A percentile compares a stretch with the other conserved stretches of the same genome.
phyloP scores from a whole-genome alignment of 2,888 invertebrate species.

The Hydrotaea cyrtoneurina region DNA sequence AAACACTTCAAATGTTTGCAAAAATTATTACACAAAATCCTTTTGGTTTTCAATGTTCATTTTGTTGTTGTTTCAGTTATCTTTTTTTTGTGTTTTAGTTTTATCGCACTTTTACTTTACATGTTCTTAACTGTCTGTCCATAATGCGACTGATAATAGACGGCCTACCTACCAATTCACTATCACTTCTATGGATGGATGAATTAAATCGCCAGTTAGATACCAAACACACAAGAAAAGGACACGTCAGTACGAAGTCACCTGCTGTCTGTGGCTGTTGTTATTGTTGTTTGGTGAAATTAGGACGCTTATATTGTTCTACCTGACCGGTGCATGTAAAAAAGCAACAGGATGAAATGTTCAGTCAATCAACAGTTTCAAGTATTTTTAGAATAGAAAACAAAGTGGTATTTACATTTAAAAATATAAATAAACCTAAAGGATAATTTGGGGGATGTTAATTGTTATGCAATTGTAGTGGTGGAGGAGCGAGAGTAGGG shows the following conservation, averaged over 20 bases:
- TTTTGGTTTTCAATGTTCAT: no score
- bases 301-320: neutral
- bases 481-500: no score
- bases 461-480: no score
- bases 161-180: neutral
- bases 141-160: neutral
- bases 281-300: neutral
- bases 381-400: neutral
- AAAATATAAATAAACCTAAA: no score
- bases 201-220: neutral
- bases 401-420: no score
- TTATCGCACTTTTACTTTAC: neutral
- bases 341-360: constrained; percentile 3
- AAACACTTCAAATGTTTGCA: no score
- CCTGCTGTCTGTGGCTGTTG: neutral
- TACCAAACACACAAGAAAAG: neutral
- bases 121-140: neutral
- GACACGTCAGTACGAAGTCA: constrained; percentile 20
- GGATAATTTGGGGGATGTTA: no score
- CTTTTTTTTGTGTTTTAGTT: neutral
- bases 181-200: neutral
- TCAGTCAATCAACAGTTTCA: neutral
- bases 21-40: no score
- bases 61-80: no score
- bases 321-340: neutral